Percentiles rank a stretch among this genome's conserved stretches.
Evolutionary conservation across 2,113 vertebrate species (phyloP).

Genomic region (Chunga burmeisteri): DNA sequence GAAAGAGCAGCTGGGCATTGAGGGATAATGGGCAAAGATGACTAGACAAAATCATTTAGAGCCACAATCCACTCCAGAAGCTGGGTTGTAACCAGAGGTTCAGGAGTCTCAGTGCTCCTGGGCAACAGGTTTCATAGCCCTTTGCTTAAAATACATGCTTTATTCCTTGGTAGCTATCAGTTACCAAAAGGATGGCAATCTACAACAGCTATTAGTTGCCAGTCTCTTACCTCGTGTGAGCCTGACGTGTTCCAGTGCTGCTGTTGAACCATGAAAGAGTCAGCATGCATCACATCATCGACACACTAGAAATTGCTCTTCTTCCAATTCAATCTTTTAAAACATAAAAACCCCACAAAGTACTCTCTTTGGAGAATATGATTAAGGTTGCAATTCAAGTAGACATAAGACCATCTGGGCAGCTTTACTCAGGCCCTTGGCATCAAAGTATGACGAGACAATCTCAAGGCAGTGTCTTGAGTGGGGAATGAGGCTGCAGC

Average conservation of each 20-base stretch:
- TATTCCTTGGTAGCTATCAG: neutral
- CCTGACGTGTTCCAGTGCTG: neutral
- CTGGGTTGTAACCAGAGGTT: neutral
- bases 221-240: fast-evolving
- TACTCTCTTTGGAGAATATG: neutral
- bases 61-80: neutral
- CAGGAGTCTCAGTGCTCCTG: neutral
- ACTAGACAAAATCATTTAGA: neutral
- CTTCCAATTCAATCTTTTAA: neutral
- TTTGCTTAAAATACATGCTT: neutral
- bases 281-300: neutral
- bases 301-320: neutral
- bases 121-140: neutral
- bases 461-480: neutral
- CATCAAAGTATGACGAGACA: neutral
- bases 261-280: neutral
- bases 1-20: neutral
- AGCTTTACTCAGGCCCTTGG: neutral
- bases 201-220: neutral
- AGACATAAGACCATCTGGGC: neutral
- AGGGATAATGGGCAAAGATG: neutral
- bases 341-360: neutral
- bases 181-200: neutral
- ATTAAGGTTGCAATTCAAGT: neutral
- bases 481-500: neutral